These are phyloP conservation scores for Recurvirostra avosetta DNA, from an alignment of 2,113 vertebrate genomes.

Conservation along the genomic window DNA sequence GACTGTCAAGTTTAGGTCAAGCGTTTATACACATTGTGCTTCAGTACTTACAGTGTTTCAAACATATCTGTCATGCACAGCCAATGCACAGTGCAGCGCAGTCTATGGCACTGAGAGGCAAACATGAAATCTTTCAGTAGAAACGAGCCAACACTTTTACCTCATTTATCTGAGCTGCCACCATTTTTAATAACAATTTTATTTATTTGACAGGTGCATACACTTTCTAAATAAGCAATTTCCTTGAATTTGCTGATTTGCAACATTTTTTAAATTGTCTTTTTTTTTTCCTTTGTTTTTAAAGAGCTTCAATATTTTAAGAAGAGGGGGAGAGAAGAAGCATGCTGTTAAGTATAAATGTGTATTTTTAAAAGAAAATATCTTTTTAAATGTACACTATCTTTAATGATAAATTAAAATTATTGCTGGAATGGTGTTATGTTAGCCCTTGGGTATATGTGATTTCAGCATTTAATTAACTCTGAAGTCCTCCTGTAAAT, in stretches of 20 bases:
- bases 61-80: neutral
- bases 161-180: slow-evolving; percentile 19
- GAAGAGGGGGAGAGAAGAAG: neutral
- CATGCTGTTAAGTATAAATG: neutral
- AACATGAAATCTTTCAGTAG: neutral
- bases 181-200: slow-evolving; percentile 1
- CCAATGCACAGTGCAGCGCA: neutral
- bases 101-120: neutral
- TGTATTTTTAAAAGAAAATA: slow-evolving; percentile 11
- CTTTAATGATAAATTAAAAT: slow-evolving; percentile 62
- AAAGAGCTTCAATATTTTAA: neutral
- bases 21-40: slow-evolving; percentile 27
- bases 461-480: slow-evolving; percentile 73
- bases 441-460: neutral
- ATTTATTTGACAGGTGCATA: slow-evolving; percentile 1
- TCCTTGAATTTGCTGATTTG: slow-evolving; percentile 50
- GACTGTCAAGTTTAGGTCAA: slow-evolving; percentile 59
- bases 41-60: slow-evolving; percentile 35
- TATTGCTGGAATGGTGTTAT: slow-evolving; percentile 37
- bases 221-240: neutral
- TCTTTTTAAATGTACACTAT: neutral
- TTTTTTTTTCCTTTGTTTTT: neutral
- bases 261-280: neutral
- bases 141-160: neutral
- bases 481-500: slow-evolving; percentile 63